Evolutionary conservation across 2,888 invertebrate genomes (phyloP), one percentile per base, ranked within the genome.

Genomic region (Plutella xylostella): DNA sequence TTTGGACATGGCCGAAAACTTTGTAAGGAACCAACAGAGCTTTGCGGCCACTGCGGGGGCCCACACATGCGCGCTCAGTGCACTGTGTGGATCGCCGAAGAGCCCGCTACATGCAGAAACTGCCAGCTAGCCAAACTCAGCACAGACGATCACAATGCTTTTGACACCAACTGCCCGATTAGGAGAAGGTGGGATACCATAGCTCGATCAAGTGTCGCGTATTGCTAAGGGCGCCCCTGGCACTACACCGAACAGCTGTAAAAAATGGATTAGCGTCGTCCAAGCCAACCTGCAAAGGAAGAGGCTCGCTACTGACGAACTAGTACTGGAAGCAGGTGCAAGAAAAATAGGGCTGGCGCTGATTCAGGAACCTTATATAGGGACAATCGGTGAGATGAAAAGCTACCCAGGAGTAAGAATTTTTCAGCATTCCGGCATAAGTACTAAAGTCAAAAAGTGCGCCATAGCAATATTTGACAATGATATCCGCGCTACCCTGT

Each of bases 321-420:
- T 47, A 1, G 5, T 47, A 7, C 20, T 38, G 1, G 45, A 45
- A 18, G 47, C 48, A 14, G n/a, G 19, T 1, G 28, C 31, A 11
- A 3, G 22, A 4, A 21, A 28, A 33, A 18, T 34, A 3, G 31
- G 31, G 1, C 3, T 42, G 0, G 45, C 47, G 1, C 38, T 52
- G 4, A 5, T 52, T 2, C 52, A 52, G 22, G 52, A 52, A 19
- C 50, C 49, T 0, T 51, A 51, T 15, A 38, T 48, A 9, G 51
- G 51, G 6, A 35, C 20, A 12, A 15, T 1, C 7, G 28, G 34
- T 0, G 14, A 15, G 5, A 17, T 52, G 21, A 43, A 11, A 12
- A 7, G 7, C 6, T 17, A 22, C 15, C 25, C 6, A 11, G 49
- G 47, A 12, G 20, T 19, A 1, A 30, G 46, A n/a, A n/a, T 48